These are phyloP conservation scores for Vespertilio murinus DNA, from an alignment of 2,797 vertebrate species.

Conservation along the genomic window DNA sequence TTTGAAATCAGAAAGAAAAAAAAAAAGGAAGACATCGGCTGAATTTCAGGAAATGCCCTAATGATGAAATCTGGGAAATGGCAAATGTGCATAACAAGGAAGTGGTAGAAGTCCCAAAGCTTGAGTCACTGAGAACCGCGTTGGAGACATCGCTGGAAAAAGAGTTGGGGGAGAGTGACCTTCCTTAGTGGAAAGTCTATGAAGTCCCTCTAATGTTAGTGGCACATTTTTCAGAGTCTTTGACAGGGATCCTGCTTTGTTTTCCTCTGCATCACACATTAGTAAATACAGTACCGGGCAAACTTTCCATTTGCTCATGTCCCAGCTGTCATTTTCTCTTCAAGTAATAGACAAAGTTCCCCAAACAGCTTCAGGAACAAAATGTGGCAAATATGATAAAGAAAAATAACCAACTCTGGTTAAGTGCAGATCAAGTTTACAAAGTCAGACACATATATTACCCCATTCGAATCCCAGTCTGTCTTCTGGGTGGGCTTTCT, in stretches of 20 bases:
- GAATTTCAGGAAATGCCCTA: slow-evolving; percentile 63
- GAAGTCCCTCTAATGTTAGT: neutral
- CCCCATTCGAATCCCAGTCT: neutral
- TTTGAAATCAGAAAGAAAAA: slow-evolving; percentile 47
- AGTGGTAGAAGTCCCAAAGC: slow-evolving; percentile 11
- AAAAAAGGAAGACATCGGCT: slow-evolving; percentile 39
- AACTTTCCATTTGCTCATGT: neutral
- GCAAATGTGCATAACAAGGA: slow-evolving; percentile 40
- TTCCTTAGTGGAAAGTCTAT: neutral
- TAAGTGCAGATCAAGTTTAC: neutral
- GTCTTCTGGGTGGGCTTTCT: neutral
- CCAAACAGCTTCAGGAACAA: neutral
- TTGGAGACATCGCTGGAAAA: slow-evolving; percentile 34
- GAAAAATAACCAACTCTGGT: neutral
- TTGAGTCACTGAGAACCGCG: slow-evolving; percentile 59
- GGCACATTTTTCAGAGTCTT: neutral
- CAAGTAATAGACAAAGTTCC: neutral
- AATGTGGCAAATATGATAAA: neutral
- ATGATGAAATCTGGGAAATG: slow-evolving; percentile 68
- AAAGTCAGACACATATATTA: neutral
- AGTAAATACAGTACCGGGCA: neutral
- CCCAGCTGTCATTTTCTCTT: neutral
- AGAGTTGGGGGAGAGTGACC: neutral
- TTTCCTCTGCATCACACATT: neutral
- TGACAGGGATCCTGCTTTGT: neutral